phyloP scores from a whole-genome alignment of 2,113 vertebrate genomes.

The Labeo catla region DNA sequence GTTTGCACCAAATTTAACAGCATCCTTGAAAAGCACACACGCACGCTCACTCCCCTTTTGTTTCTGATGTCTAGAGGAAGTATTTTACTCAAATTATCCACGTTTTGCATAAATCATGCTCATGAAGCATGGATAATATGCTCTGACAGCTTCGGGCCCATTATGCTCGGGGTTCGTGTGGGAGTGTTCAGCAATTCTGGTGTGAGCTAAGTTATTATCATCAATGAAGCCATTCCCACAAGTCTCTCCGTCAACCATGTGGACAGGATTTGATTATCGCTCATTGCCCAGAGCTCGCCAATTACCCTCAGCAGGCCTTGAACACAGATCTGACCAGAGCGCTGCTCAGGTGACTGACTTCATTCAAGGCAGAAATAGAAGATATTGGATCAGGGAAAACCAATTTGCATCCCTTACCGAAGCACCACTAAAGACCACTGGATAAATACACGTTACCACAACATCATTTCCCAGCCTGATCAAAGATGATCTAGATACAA shows the following conservation, averaged over 20 bases:
- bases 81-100: background rate
- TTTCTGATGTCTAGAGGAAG: background rate
- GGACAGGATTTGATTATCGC: conserved; percentile 55
- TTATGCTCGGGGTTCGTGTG: background rate
- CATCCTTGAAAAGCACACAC: background rate
- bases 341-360: conserved; percentile 38
- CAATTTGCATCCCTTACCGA: background rate
- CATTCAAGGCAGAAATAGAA: conserved; percentile 32
- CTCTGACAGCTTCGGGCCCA: background rate
- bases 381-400: conserved; percentile 1
- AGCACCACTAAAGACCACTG: background rate
- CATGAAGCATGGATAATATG: background rate
- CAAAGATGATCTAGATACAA: background rate
- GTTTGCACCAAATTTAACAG: background rate
- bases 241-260: conserved; percentile 28
- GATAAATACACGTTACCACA: background rate
- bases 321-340: conserved; percentile 27
- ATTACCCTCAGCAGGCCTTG: conserved; percentile 46
- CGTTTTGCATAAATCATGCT: conserved; percentile 16
- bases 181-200: background rate
- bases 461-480: background rate
- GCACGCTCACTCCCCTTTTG: background rate
- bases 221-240: conserved; percentile 35
- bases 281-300: conserved; percentile 60
- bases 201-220: conserved; percentile 25